Conservation (phyloP, 2,113 vertebrate genomes). For the Felis chaus region DNA sequence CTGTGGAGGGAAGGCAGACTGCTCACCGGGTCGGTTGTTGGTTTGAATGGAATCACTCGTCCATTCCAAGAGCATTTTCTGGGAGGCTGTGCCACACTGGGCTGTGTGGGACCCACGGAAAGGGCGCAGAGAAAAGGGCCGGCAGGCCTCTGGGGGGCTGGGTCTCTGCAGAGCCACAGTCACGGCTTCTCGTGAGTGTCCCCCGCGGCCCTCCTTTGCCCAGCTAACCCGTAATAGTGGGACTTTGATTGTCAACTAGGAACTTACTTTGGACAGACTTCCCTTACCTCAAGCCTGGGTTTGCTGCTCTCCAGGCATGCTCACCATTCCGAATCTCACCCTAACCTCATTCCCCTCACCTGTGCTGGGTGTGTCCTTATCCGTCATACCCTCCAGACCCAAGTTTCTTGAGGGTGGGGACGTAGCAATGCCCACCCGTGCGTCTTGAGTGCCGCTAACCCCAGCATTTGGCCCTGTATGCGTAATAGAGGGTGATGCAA, state of each 20-base stretch:
- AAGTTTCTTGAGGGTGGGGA: fast-evolving
- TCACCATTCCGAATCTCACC: not conserved
- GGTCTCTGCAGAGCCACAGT: not conserved
- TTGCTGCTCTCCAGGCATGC: fast-evolving
- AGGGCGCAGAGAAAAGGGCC: not conserved
- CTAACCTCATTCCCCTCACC: too few species aligned
- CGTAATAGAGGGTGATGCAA: not conserved
- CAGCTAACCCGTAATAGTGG: not conserved
- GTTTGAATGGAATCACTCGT: not conserved
- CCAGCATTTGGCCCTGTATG: not conserved
- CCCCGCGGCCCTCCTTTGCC: fast-evolving
- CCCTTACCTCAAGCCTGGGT: not conserved
- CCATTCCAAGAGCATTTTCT: fast-evolving
- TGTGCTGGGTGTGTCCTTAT: fast-evolving
- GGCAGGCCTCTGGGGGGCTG: fast-evolving
- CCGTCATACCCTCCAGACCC: not conserved
- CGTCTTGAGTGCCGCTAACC: too few species aligned
- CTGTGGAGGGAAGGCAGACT: not conserved
- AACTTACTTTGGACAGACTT: not conserved
- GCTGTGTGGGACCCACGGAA: fast-evolving
- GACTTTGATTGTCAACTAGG: not conserved
- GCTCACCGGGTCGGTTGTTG: not conserved
- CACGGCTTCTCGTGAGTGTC: fast-evolving
- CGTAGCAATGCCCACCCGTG: fast-evolving
- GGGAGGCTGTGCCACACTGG: not conserved